A percentile compares a stretch with the other conserved stretches of the same genome.
Evolutionary conservation across 2,797 vertebrate species (phyloP).

Genomic region (Holocentrus rufus): DNA sequence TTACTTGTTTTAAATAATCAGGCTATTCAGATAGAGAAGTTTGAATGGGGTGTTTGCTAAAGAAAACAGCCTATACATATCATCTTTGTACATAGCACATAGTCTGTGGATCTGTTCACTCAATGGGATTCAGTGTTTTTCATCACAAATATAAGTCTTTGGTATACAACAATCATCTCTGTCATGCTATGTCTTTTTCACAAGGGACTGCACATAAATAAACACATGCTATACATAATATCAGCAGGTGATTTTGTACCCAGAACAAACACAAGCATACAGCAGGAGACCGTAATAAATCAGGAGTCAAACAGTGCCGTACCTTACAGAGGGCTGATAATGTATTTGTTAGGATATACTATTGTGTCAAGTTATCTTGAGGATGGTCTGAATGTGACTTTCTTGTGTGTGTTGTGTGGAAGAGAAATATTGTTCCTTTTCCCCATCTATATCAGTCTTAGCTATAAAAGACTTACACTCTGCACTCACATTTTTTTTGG

Average conservation of each 20-base stretch:
- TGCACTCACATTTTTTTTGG: constrained; percentile 26
- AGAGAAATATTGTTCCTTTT: constrained; percentile 63
- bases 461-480: constrained; percentile 36
- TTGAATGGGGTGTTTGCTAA: neutral
- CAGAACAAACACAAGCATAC: constrained; percentile 45
- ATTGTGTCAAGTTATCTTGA: constrained; percentile 56
- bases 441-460: constrained; percentile 52
- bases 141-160: constrained; percentile 32
- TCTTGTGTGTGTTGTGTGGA: constrained; percentile 42
- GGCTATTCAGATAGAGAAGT: neutral
- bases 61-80: constrained; percentile 20
- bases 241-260: constrained; percentile 58
- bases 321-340: constrained; percentile 58
- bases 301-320: constrained; percentile 48
- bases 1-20: neutral
- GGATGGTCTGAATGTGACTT: constrained; percentile 41
- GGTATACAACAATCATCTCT: constrained; percentile 28
- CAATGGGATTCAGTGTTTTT: neutral
- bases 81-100: too few relatives aligned
- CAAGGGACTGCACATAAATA: constrained; percentile 37
- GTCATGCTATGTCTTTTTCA: constrained; percentile 36
- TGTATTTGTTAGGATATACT: constrained; percentile 59
- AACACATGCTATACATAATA: constrained; percentile 54
- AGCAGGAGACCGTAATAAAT: constrained; percentile 69
- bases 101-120: neutral